phyloP scores from a whole-genome alignment of 2,113 vertebrate genomes.

The Nyctereutes procyonoides region DNA sequence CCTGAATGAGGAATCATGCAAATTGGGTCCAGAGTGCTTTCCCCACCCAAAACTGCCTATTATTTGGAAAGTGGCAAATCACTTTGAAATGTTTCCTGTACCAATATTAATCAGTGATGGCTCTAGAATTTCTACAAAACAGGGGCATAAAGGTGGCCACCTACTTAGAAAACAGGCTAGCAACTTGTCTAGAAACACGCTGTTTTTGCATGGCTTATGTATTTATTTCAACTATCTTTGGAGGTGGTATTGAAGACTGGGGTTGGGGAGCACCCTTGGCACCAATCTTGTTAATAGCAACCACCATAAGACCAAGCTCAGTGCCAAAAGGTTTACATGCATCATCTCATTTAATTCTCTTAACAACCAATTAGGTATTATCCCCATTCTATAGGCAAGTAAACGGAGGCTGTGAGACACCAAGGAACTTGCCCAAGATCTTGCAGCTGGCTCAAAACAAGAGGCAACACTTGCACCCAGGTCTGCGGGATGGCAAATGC shows the following conservation, averaged over 20 bases:
- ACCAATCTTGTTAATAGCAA: neutral
- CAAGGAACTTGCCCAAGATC: neutral
- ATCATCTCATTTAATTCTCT: neutral
- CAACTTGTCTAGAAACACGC: neutral
- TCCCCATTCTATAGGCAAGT: slow-evolving; percentile 7
- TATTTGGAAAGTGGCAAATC: neutral
- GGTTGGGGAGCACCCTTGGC: no score
- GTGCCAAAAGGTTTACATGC: neutral
- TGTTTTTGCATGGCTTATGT: neutral
- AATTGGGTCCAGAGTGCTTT: neutral
- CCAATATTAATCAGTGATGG: neutral
- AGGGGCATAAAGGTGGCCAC: neutral
- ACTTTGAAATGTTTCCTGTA: neutral
- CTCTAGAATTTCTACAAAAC: neutral
- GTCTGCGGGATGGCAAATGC: neutral
- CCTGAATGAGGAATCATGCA: neutral
- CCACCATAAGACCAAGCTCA: neutral
- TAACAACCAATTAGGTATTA: neutral
- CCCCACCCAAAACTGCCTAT: neutral
- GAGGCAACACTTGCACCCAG: slow-evolving; percentile 11
- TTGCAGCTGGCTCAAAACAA: neutral
- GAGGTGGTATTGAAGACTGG: neutral
- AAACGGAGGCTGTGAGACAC: neutral
- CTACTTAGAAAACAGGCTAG: neutral
- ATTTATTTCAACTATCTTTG: neutral